Conservation (phyloP, 1,140 invertebrate species). For the Ganaspis sp. region DNA sequence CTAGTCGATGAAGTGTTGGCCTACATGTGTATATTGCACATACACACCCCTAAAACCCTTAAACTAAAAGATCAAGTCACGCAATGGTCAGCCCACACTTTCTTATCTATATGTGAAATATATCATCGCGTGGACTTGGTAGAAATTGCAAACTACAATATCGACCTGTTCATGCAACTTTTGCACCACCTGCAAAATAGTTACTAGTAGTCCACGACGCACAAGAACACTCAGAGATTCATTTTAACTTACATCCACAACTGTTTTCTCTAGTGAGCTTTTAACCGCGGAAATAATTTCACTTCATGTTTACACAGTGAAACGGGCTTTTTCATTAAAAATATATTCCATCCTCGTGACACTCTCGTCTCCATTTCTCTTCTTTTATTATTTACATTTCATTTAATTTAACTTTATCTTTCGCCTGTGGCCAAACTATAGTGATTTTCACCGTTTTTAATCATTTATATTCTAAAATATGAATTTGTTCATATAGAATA, state of each 20-base stretch:
- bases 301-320: neutral
- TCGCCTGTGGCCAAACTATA: too few species aligned
- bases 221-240: neutral
- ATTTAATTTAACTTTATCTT: too few species aligned
- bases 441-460: too few species aligned
- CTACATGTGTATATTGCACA: neutral
- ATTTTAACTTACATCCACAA: neutral
- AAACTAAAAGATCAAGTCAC: constrained; percentile 46
- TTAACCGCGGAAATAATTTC: neutral
- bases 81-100: constrained; percentile 47
- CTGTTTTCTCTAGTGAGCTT: neutral
- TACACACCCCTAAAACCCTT: neutral
- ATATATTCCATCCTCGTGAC: too few species aligned
- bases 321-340: neutral
- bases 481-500: too few species aligned
- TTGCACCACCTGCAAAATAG: constrained; percentile 8
- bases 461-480: too few species aligned
- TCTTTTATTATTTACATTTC: too few species aligned
- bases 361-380: too few species aligned
- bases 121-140: neutral
- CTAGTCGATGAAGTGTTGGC: neutral
- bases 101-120: constrained; percentile 2
- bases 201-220: constrained; percentile 4
- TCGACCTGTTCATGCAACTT: constrained; percentile 4
- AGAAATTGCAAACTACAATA: neutral